Evolutionary conservation across 2,113 vertebrate genomes (phyloP).

Genomic region (Trichomycterus rosablanca): DNA sequence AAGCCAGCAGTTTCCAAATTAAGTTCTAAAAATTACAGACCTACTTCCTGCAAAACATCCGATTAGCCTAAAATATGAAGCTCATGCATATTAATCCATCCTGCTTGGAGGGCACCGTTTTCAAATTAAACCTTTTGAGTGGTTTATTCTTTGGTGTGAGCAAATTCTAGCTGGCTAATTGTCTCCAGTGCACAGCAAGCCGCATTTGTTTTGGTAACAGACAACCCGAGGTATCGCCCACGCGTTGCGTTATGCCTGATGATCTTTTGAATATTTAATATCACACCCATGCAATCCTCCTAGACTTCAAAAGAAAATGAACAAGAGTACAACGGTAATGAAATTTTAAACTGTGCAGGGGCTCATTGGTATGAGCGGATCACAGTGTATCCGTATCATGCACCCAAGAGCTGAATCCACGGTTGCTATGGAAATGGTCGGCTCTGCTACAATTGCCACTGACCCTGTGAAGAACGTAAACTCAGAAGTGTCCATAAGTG

Average conservation of each 20-base stretch:
- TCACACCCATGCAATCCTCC: slow-evolving; percentile 20
- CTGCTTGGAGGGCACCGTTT: slow-evolving; percentile 20
- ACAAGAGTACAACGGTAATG: slow-evolving; percentile 4
- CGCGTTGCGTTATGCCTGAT: slow-evolving; percentile 12
- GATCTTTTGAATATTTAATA: slow-evolving; percentile 40
- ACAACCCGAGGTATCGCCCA: slow-evolving; percentile 25
- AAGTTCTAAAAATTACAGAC: slow-evolving; percentile 16
- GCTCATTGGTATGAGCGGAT: slow-evolving; percentile 7
- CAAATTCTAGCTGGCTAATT: slow-evolving; percentile 22
- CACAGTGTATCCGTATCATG: slow-evolving; percentile 11
- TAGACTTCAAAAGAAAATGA: neutral
- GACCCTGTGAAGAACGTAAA: slow-evolving; percentile 28
- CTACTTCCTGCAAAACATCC: slow-evolving; percentile 29
- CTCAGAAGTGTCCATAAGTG: slow-evolving; percentile 1
- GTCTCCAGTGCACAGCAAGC: slow-evolving; percentile 16
- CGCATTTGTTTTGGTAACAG: slow-evolving; percentile 30
- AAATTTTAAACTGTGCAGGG: slow-evolving; percentile 5
- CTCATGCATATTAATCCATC: slow-evolving; percentile 28
- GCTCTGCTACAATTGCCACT: slow-evolving; percentile 30
- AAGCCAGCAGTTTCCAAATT: slow-evolving; percentile 1
- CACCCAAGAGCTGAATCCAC: slow-evolving; percentile 30
- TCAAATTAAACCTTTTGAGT: slow-evolving; percentile 23
- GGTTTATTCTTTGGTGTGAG: neutral
- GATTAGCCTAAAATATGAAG: slow-evolving; percentile 19
- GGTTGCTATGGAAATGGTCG: slow-evolving; percentile 51